Percentiles rank a stretch among this genome's conserved stretches.
phyloP scores from a whole-genome alignment of 2,113 vertebrate species.

The Vanacampus margaritifer region DNA sequence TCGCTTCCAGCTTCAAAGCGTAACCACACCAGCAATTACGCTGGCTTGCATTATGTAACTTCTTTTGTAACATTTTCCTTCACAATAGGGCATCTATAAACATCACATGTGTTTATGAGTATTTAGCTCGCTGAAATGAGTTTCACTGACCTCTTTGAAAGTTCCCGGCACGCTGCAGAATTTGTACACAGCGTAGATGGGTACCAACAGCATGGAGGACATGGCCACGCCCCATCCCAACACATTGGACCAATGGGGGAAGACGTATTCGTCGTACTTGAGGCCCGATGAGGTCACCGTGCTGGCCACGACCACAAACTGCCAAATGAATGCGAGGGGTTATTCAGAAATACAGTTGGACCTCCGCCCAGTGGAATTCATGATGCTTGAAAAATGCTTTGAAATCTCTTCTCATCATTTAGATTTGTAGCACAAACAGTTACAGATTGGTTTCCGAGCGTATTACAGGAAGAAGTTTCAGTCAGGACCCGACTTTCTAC shows the following conservation, averaged over 20 bases:
- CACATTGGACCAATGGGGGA: constrained; percentile 86
- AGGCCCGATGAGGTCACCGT: constrained; percentile 84
- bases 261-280: constrained; percentile 88
- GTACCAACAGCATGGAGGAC: constrained; percentile 93
- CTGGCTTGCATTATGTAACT: not conserved
- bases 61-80: not conserved
- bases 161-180: constrained; percentile 81
- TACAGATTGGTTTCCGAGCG: not conserved
- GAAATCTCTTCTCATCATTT: too few species aligned
- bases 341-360: not conserved
- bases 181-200: constrained; percentile 87
- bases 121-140: not conserved
- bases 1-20: not conserved
- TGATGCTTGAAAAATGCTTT: not conserved
- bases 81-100: not conserved
- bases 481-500: not conserved
- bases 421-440: too few species aligned
- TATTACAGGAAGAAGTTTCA: not conserved
- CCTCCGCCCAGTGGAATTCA: not conserved
- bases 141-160: constrained; percentile 83
- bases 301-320: constrained; percentile 96
- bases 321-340: constrained; percentile 8
- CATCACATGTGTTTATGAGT: not conserved
- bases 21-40: constrained; percentile 8
- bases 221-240: constrained; percentile 89